phyloP scores from a whole-genome alignment of 2,797 vertebrate genomes.

The Clamator glandarius region DNA sequence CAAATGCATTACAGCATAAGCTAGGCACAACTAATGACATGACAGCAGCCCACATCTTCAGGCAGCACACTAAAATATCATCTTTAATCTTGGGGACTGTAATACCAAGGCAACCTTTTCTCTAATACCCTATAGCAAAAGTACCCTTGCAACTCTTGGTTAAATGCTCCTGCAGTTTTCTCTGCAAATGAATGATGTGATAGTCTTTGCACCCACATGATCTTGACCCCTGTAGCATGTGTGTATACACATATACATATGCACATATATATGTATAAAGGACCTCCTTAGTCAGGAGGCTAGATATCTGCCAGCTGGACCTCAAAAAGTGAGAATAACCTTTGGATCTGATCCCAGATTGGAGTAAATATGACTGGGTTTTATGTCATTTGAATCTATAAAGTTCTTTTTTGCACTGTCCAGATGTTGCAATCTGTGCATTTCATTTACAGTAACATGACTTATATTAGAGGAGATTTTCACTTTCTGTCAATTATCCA shows the following conservation, averaged over 20 bases:
- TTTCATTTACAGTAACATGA: background rate
- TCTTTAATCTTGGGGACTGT: background rate
- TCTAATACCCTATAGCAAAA: background rate
- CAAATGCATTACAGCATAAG: background rate
- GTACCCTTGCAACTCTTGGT: background rate
- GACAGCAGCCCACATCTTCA: background rate
- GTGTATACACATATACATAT: rapidly evolving
- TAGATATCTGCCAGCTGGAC: background rate
- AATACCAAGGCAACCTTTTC: background rate
- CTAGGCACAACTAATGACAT: background rate
- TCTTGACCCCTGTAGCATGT: background rate
- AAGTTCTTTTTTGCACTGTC: background rate
- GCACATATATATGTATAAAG: rapidly evolving
- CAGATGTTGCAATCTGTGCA: background rate
- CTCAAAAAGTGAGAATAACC: background rate
- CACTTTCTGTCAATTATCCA: background rate
- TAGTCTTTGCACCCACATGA: background rate
- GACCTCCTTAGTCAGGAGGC: background rate
- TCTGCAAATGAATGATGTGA: background rate
- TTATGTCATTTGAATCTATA: background rate
- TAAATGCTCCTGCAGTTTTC: background rate
- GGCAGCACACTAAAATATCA: background rate
- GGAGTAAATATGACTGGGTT: background rate
- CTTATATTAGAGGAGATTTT: background rate
- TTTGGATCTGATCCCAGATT: background rate